Base-by-base conservation (phyloP, 2,888 invertebrate species). In the Galerucella pusilla region DNA sequence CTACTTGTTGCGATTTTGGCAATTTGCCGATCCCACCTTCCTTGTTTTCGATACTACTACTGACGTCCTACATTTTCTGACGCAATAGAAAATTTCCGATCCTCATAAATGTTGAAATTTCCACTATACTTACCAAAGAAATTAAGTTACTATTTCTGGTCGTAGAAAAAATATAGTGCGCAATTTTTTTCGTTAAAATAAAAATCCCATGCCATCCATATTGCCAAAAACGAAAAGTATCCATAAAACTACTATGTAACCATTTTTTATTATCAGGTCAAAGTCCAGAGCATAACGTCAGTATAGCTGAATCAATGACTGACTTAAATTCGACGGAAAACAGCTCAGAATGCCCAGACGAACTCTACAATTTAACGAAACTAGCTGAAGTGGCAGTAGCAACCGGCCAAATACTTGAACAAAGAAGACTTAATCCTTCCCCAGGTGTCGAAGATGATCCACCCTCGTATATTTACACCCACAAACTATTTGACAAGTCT, bases 301-400 rank as follows among this genome's bases (percentile, higher is more conserved):
- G 87, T 78, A 80, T 86, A n/a, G 87, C 87, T 2, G 88, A 88
- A 80, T 75, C 76, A n/a, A 74, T 80, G 64, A 75, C 77, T n/a
- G 83, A 83, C 78, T 11, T 80, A 82, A 78, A 80, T 80, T 86
- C 86, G 42, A 71, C 78, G 14, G 86, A 86, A 46, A 87, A 82
- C 79, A 87, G 86, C 75, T 85, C 85, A 6, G 88, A 87, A 79
- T 87, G 87, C 76, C 90, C 90, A 1, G 93, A 93, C 82, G 93
- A 93, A 82, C 89, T 94, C 25, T 94, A 93, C 88, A 94, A 94
- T 85, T 88, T 94, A 71, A 93, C 93, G 60, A 93, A 94, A 86
- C 87, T 94, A 81, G 94, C 94, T 10, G 93, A 94, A 87, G 93
- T 94, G 67, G 93, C 93, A 2, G 92, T 92, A 0, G 91, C 91